Base-by-base conservation (phyloP, 2,113 vertebrate genomes). In the Perccottus glenii region DNA sequence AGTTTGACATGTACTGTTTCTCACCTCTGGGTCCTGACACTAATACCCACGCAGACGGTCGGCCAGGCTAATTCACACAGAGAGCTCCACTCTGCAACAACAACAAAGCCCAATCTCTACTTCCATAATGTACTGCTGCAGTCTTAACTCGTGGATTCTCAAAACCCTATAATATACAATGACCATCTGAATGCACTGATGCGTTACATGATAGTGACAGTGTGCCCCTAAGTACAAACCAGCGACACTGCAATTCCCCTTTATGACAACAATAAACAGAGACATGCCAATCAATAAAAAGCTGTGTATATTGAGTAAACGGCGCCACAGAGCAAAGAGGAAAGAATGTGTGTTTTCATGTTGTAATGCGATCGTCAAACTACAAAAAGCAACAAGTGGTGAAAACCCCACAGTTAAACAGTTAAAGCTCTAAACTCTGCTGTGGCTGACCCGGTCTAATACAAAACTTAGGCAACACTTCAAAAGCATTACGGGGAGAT, bases 21-120 rank as follows among this genome's bases (percentile, higher is more conserved):
- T 55, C 52, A 55, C 52, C 52, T 55, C 12, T 33, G 36, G 33
- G 52, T 55, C 52, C 33, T 55, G 52, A 7, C 33, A 27, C 19
- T 27, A 27, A 27, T 27, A 38, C 33, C 33, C 44, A 36, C 8
- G 6, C 51, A 6, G 6, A 5, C 14, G 32, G 33, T 55, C 52
- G 36, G 33, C 51, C 11, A 11, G 5, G 11, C 51, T 14, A 32
- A 49, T 49, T 32, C 50, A 46, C 44, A 46, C 44, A 46, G 44
- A 14, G 2, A 40, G 38, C 8, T 40, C 38, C 38, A 12, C 52
- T 5, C 52, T 38, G 52, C 52, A 72, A 71, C 56, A 50, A 73
- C 59, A 88, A 81, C 67, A 87, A 4, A 85, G 59, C 27, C 69
- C 77, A 87, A 81, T 62, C 50, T 42, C 75, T 80, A 59, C 85